phyloP scores from a whole-genome alignment of 2,113 vertebrate species.

The Azemiops feae region DNA sequence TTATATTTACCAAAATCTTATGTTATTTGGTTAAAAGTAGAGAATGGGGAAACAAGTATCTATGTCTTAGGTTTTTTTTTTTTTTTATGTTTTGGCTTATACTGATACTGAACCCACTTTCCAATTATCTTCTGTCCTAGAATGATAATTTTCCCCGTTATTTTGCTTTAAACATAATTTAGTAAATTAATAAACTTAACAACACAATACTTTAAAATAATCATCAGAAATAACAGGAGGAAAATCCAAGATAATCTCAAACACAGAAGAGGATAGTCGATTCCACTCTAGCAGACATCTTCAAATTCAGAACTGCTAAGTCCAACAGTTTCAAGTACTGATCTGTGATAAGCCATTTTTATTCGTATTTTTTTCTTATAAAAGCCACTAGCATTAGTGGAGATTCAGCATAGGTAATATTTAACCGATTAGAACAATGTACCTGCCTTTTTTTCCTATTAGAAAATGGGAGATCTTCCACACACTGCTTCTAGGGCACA shows the following conservation, averaged over 20 bases:
- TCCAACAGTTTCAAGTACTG: constrained; percentile 67
- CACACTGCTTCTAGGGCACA: constrained; percentile 32
- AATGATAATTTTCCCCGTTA: constrained; percentile 23
- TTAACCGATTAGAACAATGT: constrained; percentile 62
- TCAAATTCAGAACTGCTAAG: constrained; percentile 63
- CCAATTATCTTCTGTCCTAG: constrained; percentile 36
- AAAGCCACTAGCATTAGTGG: constrained; percentile 53
- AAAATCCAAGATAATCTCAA: constrained; percentile 51
- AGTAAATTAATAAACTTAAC: constrained; percentile 67
- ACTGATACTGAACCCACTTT: not conserved
- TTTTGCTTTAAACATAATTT: constrained; percentile 63
- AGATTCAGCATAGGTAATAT: constrained; percentile 48
- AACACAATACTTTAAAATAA: constrained; percentile 57
- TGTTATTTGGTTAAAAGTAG: not conserved
- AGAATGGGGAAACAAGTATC: too few relatives aligned
- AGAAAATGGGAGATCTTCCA: constrained; percentile 33
- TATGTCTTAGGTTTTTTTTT: not conserved
- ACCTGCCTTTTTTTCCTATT: constrained; percentile 41
- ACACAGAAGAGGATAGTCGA: constrained; percentile 56
- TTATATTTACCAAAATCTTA: constrained; percentile 37
- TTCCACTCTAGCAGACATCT: constrained; percentile 52
- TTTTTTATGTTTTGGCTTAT: constrained; percentile 16
- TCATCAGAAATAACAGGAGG: constrained; percentile 60
- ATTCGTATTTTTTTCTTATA: constrained; percentile 62
- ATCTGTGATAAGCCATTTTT: constrained; percentile 68